A percentile compares a stretch with the other conserved stretches of the same genome.
These are phyloP conservation scores for Distichodus sexfasciatus DNA, from an alignment of 2,797 vertebrate genomes.

Conservation along the genomic window DNA sequence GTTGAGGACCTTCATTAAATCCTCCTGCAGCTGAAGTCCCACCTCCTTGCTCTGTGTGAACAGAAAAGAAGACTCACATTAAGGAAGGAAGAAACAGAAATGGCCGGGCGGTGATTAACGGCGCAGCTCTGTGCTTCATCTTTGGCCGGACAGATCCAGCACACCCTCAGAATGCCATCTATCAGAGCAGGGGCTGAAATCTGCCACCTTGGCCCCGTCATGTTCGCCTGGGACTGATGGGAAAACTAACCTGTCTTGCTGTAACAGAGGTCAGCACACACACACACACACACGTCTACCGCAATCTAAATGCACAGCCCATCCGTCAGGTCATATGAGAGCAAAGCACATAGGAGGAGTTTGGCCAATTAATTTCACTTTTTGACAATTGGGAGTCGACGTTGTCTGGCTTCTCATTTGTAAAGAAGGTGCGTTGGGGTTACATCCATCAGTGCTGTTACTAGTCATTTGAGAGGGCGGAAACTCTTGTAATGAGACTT, in stretches of 20 bases:
- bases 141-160: background rate
- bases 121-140: conserved; percentile 5
- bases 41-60: conserved; percentile 93
- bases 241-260: conserved; percentile 11
- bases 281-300: conserved; percentile 15
- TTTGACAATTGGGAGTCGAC: background rate
- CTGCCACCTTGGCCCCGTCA: conserved; percentile 15
- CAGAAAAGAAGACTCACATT: conserved; percentile 23
- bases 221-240: conserved; percentile 18
- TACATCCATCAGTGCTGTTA: no score
- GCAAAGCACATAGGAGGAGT: background rate
- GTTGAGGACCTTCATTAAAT: conserved; percentile 96
- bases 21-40: conserved; percentile 94
- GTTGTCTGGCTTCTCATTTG: background rate
- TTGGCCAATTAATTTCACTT: conserved; percentile 3
- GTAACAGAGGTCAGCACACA: conserved; percentile 31
- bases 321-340: conserved; percentile 1
- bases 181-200: conserved; percentile 17
- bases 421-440: no score
- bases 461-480: no score
- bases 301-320: background rate
- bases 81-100: conserved; percentile 2
- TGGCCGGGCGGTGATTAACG: conserved; percentile 30
- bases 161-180: conserved; percentile 2
- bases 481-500: no score